These are phyloP conservation scores for Sinosuthora webbiana DNA, from an alignment of 2,113 vertebrate species.

Conservation along the genomic window DNA sequence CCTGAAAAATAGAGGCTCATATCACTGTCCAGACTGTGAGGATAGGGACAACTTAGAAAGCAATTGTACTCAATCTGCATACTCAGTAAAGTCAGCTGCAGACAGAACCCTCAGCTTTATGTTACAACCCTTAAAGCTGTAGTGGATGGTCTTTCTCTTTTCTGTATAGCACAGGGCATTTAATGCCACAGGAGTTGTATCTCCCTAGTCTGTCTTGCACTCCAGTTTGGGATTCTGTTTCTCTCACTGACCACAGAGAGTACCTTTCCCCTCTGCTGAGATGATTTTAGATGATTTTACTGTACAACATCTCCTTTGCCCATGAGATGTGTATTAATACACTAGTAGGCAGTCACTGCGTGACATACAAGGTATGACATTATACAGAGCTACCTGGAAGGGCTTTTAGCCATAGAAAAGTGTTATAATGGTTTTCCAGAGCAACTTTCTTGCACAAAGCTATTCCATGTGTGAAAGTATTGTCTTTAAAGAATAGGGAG, in stretches of 20 bases:
- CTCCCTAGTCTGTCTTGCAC: background rate
- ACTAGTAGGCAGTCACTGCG: background rate
- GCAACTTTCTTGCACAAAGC: background rate
- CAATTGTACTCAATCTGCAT: background rate
- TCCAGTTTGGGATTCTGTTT: background rate
- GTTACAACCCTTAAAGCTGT: background rate
- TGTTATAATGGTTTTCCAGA: slow-evolving; percentile 5
- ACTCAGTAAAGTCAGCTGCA: background rate
- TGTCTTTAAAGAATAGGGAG: slow-evolving; percentile 3
- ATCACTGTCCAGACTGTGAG: background rate
- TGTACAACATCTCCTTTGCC: background rate
- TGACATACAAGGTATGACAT: slow-evolving; percentile 15
- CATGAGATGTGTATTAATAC: background rate
- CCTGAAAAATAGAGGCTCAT: background rate
- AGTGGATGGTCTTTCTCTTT: background rate
- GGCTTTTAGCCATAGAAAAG: background rate
- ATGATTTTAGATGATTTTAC: background rate
- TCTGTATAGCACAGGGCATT: background rate
- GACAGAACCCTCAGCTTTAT: background rate
- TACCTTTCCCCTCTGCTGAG: background rate
- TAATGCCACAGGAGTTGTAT: background rate
- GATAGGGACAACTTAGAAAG: background rate
- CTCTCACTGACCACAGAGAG: background rate
- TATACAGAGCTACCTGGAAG: background rate
- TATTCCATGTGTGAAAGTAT: background rate